A percentile compares a stretch with the other conserved stretches of the same genome.
phyloP scores from a whole-genome alignment of 2,888 invertebrate species.

The Tolmerus cingulatus region DNA sequence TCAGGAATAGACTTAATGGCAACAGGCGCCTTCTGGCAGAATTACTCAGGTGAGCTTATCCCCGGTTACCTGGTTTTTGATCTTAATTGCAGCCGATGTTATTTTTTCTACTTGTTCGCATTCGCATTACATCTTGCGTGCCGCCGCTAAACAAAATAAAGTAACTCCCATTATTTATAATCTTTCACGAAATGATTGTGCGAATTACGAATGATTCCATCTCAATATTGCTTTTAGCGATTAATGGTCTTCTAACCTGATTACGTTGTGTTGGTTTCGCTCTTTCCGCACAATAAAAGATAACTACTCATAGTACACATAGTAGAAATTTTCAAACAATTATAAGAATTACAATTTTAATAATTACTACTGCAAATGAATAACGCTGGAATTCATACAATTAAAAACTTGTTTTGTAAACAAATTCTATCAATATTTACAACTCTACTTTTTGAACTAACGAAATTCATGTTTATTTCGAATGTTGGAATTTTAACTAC shows the following conservation, averaged over 20 bases:
- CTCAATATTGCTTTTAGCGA: background rate
- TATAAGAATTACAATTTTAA: too few species aligned
- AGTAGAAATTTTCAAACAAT: too few species aligned
- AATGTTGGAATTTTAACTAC: too few species aligned
- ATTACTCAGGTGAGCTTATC: constrained; percentile 80
- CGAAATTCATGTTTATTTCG: too few species aligned
- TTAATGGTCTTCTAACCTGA: background rate
- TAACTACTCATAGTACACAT: too few species aligned
- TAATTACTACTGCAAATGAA: too few species aligned
- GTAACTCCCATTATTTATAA: background rate
- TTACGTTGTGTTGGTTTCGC: too few species aligned
- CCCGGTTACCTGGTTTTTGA: background rate
- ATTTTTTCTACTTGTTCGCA: background rate
- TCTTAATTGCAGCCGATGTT: background rate
- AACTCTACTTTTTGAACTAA: too few species aligned
- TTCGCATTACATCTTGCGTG: background rate
- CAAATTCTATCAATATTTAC: too few species aligned
- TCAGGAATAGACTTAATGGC: constrained; percentile 82
- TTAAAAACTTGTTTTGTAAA: too few species aligned
- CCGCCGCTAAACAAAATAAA: background rate
- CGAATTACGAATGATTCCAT: background rate
- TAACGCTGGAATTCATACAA: too few species aligned
- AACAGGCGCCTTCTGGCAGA: constrained; percentile 89
- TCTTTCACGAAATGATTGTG: background rate
- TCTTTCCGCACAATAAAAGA: too few species aligned